phyloP scores from a whole-genome alignment of 23 tunicate genomes.

The Styela clava region DNA sequence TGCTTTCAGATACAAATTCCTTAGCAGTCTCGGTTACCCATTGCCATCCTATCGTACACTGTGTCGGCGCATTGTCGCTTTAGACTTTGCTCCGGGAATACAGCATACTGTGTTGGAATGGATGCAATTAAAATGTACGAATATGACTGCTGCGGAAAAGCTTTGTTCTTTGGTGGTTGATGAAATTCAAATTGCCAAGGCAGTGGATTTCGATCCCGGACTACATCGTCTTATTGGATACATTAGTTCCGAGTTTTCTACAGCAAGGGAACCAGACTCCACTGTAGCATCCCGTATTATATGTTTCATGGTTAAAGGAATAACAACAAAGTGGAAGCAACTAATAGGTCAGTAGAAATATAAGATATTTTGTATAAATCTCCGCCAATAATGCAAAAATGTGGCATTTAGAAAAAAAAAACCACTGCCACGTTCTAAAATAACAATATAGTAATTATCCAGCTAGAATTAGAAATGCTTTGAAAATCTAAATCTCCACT shows the following conservation, averaged over 20 bases:
- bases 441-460: no score
- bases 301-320: slow-evolving; percentile 8
- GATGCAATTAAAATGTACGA: background rate
- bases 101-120: background rate
- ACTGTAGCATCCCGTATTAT: background rate
- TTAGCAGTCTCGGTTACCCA: background rate
- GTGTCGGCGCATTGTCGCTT: background rate
- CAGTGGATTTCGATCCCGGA: background rate
- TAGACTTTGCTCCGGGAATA: background rate
- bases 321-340: background rate
- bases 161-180: slow-evolving; percentile 5
- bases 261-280: background rate
- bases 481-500: background rate
- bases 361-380: background rate
- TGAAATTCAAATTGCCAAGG: slow-evolving; percentile 15
- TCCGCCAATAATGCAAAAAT: background rate
- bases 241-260: background rate
- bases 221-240: background rate
- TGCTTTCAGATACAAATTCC: no score
- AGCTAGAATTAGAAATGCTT: no score
- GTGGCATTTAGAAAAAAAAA: no score
- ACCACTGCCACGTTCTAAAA: no score
- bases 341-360: background rate
- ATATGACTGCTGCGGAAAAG: background rate
- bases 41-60: background rate